Percentiles rank a stretch among this genome's conserved stretches.
Conservation (phyloP, 2,797 vertebrate species). For the Graptemys geographica region DNA sequence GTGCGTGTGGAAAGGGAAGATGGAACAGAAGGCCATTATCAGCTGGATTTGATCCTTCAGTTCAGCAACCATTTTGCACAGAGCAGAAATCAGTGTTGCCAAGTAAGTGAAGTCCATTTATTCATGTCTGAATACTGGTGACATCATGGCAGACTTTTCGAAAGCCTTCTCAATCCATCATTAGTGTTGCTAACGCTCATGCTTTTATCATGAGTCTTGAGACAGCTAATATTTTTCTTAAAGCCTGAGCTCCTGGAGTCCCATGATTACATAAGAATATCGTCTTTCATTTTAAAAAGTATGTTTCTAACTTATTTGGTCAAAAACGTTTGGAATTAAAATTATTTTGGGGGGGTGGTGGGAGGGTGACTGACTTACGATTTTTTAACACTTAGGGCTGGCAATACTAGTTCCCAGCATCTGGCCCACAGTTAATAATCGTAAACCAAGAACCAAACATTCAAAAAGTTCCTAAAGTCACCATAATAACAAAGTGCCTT, state of each 20-base stretch:
- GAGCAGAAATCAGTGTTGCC: neutral
- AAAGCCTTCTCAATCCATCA: neutral
- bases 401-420: neutral
- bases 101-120: neutral
- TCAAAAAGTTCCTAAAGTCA: conserved; percentile 15
- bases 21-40: neutral
- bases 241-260: neutral
- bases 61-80: neutral
- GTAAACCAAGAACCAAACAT: conserved; percentile 12
- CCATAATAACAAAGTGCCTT: conserved; percentile 9
- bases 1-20: neutral
- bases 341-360: neutral
- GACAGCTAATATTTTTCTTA: neutral
- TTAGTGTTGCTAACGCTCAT: neutral
- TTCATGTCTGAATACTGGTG: neutral
- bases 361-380: neutral
- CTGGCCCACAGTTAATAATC: conserved; percentile 27
- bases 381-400: conserved; percentile 5
- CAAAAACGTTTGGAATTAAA: neutral
- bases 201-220: neutral
- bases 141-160: neutral
- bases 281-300: neutral
- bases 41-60: neutral
- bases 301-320: neutral
- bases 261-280: neutral